Evolutionary conservation across 2,888 invertebrate species (phyloP), one percentile per base, ranked within the genome.

Genomic region (Amphipoea oculea): DNA sequence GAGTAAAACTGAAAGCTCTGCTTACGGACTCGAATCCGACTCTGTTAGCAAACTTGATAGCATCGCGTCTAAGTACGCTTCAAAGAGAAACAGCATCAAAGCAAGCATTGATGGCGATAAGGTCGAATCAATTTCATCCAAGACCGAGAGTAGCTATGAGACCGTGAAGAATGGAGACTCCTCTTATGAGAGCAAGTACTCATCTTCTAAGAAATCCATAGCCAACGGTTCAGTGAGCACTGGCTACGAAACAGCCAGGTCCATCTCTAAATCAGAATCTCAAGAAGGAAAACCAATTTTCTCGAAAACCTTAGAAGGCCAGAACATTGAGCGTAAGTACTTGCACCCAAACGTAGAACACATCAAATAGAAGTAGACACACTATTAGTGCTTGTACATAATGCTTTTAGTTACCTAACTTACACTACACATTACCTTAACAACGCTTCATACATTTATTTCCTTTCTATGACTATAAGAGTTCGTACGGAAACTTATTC

Each of bases 241-340:
- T 63, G 93, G 94, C 62, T 93, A 89, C 60, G 91, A 93, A 82
- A 90, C 95, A 0, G 85, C 87, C 4, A 93, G 87, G 76, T 89
- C 94, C 1, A 85, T 94, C 66, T 92, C 92, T 2, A 95, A 93
- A 81, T 94, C 95, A 0, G 94, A 92, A 54, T 95, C 96, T 7
- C 90, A 94, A 48, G 97, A 97, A 79, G 98, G 98, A 82, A 98
- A 97, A 89, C 98, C 98, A 2, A 95, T 97, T 76, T 98, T 99
- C 92, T 96, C 97, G 48, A 98, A 98, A 94, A 98, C 98, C 69
- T 97, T 99, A 81, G 98, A 98, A 93, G 98, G 98, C 90, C 97
- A 97, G 87, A 98, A 97, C 92, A 98, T 98, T 88, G 98, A 98
- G 97, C 98, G 98, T 98, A 97, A 98, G 98, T 98, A 92, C 84